phyloP scores from a whole-genome alignment of 2,888 invertebrate species.

The Heteromurus nitidus region DNA sequence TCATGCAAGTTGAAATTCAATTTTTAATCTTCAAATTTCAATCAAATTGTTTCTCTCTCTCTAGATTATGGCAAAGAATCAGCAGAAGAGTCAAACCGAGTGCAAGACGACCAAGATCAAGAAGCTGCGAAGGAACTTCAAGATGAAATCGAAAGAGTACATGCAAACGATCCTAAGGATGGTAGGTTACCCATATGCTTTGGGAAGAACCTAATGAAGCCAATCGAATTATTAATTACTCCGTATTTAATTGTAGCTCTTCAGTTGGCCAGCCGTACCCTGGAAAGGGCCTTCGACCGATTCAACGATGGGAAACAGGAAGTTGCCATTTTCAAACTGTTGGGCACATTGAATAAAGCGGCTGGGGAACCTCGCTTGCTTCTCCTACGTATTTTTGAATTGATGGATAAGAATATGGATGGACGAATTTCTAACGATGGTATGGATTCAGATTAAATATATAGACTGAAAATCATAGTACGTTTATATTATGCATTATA shows the following conservation, averaged over 20 bases:
- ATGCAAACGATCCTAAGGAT: slow-evolving; percentile 51
- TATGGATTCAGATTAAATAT: neutral
- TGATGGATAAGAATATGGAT: slow-evolving; percentile 58
- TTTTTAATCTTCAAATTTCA: neutral
- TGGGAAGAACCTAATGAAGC: neutral
- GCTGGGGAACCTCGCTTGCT: slow-evolving; percentile 50
- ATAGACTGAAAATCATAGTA: too few relatives aligned
- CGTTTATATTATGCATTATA: too few relatives aligned
- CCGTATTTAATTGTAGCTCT: slow-evolving; percentile 24
- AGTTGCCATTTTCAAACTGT: slow-evolving; percentile 40
- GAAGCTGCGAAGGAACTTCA: neutral
- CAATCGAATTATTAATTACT: neutral
- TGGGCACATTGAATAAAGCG: slow-evolving; percentile 35
- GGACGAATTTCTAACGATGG: slow-evolving; percentile 49
- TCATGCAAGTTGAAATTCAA: neutral
- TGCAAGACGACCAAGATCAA: slow-evolving; percentile 20
- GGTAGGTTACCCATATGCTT: slow-evolving; percentile 16
- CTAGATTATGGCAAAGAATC: neutral
- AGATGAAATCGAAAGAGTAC: slow-evolving; percentile 38
- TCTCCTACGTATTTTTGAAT: slow-evolving; percentile 44
- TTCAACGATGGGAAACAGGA: slow-evolving; percentile 33
- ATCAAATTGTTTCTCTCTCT: neutral
- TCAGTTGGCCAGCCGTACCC: slow-evolving; percentile 26
- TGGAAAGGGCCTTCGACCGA: slow-evolving; percentile 41
- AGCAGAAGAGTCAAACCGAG: neutral